Percentiles rank a stretch among this genome's conserved stretches.
These are phyloP conservation scores for Gymnoscelis rufifasciata DNA, from an alignment of 2,888 invertebrate species.

Conservation along the genomic window DNA sequence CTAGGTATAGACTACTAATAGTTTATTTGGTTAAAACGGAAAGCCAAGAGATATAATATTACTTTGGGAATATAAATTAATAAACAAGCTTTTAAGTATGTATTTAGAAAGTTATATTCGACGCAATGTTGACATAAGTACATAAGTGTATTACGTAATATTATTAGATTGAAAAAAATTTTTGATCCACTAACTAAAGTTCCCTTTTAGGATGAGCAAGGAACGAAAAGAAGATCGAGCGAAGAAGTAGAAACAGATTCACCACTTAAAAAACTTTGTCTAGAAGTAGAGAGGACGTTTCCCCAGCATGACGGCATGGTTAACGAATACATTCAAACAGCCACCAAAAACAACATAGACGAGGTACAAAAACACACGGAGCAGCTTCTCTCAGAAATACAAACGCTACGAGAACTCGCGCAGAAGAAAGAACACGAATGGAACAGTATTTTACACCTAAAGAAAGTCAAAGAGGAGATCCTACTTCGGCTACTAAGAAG, in stretches of 20 bases:
- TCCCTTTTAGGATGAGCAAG: constrained; percentile 56
- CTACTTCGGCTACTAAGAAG: constrained; percentile 84
- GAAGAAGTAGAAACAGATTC: constrained; percentile 69
- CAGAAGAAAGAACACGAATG: constrained; percentile 91
- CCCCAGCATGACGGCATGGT: constrained; percentile 80
- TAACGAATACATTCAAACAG: constrained; percentile 81
- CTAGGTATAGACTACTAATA: no score
- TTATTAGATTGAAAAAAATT: no score
- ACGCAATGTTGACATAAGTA: no score
- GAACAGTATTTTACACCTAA: constrained; percentile 89
- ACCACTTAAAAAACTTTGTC: constrained; percentile 69
- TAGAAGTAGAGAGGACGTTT: constrained; percentile 73
- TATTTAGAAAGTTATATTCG: no score
- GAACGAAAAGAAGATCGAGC: constrained; percentile 57
- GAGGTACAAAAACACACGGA: constrained; percentile 82
- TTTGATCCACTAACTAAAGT: neutral
- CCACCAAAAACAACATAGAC: constrained; percentile 80
- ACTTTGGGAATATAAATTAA: no score
- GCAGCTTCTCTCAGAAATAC: constrained; percentile 82
- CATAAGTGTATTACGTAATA: no score
- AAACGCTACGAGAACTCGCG: constrained; percentile 85
- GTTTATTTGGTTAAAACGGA: no score
- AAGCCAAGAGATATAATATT: no score
- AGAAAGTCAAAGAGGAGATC: constrained; percentile 91
- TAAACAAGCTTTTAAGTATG: no score